phyloP scores from a whole-genome alignment of 2,888 invertebrate genomes.

The Parascotia fuliginaria region DNA sequence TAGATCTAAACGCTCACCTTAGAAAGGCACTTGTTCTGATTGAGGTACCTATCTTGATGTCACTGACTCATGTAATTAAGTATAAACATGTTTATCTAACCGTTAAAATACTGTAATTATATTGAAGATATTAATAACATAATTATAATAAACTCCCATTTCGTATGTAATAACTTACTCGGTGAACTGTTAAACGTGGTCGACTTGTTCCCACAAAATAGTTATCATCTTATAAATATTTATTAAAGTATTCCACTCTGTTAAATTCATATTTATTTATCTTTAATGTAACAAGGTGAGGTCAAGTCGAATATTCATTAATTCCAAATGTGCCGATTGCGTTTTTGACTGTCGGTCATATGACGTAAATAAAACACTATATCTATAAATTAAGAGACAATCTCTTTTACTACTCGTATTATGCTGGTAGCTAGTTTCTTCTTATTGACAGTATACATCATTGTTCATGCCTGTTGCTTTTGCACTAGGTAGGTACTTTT shows the following conservation, averaged over 20 bases:
- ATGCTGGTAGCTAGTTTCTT: too few species aligned
- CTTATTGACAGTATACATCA: too few species aligned
- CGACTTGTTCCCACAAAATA: background rate
- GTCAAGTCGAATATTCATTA: too few species aligned
- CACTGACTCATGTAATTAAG: conserved; percentile 23
- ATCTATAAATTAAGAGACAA: too few species aligned
- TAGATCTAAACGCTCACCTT: conserved; percentile 24
- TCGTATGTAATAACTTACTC: conserved; percentile 6
- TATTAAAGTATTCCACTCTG: conserved; percentile 2
- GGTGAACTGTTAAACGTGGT: conserved; percentile 1
- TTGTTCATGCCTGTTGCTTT: too few species aligned
- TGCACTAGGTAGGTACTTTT: too few species aligned
- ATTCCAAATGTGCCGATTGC: too few species aligned
- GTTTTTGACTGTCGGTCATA: too few species aligned
- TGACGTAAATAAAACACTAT: too few species aligned
- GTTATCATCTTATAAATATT: conserved; percentile 12
- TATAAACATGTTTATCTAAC: conserved; percentile 19
- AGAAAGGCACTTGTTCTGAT: conserved; percentile 14
- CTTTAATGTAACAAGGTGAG: too few species aligned
- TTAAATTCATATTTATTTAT: background rate
- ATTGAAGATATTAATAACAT: conserved; percentile 11
- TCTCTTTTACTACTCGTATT: too few species aligned
- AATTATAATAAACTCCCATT: conserved; percentile 9
- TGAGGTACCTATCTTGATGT: conserved; percentile 8
- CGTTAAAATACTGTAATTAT: conserved; percentile 19